Evolutionary conservation across 2,888 invertebrate genomes (phyloP).

Genomic region (Pogonocherus hispidulus): DNA sequence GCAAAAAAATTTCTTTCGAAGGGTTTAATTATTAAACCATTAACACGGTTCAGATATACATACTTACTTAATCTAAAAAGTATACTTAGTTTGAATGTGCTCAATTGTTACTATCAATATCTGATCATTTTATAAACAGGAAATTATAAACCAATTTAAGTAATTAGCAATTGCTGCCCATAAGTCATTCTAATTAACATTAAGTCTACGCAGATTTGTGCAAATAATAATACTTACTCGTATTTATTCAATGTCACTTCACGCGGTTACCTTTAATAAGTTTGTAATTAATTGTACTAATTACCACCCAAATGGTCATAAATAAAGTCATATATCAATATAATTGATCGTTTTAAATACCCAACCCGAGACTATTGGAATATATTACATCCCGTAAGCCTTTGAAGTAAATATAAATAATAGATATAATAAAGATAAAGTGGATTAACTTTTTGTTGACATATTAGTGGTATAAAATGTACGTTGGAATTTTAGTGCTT

Average conservation of each 20-base stretch:
- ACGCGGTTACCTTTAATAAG: slow-evolving; percentile 33
- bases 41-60: too few relatives aligned
- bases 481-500: slow-evolving; percentile 43
- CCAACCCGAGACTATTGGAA: slow-evolving; percentile 33
- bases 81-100: too few relatives aligned
- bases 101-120: too few relatives aligned
- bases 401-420: slow-evolving; percentile 50
- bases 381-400: slow-evolving; percentile 55
- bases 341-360: slow-evolving; percentile 40
- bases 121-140: too few relatives aligned
- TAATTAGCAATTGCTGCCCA: slow-evolving; percentile 3
- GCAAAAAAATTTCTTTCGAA: too few relatives aligned
- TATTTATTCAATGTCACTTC: slow-evolving; percentile 35
- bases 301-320: slow-evolving; percentile 32
- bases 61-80: too few relatives aligned
- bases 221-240: slow-evolving; percentile 23
- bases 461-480: slow-evolving; percentile 42
- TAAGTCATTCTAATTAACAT: slow-evolving; percentile 28
- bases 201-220: slow-evolving; percentile 14
- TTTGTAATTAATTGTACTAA: slow-evolving; percentile 38
- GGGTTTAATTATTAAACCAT: too few relatives aligned
- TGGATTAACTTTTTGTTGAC: slow-evolving; percentile 49
- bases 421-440: slow-evolving; percentile 54
- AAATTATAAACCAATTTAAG: slow-evolving; percentile 22
- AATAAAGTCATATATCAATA: slow-evolving; percentile 40